These are phyloP conservation scores for Plectrocnemia conspersa DNA, from an alignment of 1,140 invertebrate species.

Conservation along the genomic window DNA sequence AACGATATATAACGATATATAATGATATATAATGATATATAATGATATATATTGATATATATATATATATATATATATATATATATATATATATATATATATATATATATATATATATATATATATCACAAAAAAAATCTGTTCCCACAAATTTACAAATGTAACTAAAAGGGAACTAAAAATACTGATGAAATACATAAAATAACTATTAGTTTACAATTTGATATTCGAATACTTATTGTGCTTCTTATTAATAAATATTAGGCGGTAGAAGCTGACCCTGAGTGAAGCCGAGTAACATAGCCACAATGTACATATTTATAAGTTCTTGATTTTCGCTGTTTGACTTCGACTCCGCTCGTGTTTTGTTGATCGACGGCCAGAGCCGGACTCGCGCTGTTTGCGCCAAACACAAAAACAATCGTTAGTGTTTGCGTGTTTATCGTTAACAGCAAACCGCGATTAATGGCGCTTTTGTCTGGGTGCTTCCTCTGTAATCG, in stretches of 20 bases:
- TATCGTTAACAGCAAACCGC: conserved; percentile 25
- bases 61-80: no score
- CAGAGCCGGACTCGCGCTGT: not conserved
- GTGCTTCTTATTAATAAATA: not conserved
- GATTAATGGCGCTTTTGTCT: conserved; percentile 21
- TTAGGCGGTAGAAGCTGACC: not conserved
- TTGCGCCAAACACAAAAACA: conserved; percentile 4
- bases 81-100: conserved; percentile 1
- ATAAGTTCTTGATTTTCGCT: no score
- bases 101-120: no score
- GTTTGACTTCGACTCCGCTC: no score
- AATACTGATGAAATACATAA: not conserved
- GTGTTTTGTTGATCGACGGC: not conserved
- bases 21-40: no score
- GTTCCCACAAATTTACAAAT: not conserved
- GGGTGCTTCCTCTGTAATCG: conserved; percentile 14
- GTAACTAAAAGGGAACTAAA: not conserved
- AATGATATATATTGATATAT: no score
- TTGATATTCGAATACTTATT: not conserved
- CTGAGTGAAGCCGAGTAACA: not conserved
- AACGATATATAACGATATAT: no score
- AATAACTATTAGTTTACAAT: not conserved
- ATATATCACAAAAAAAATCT: not conserved
- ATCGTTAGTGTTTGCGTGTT: conserved; percentile 18
- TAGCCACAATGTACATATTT: not conserved